Conservation (phyloP, 2,797 vertebrate genomes). For the Gymnoscopelus microlampas region DNA sequence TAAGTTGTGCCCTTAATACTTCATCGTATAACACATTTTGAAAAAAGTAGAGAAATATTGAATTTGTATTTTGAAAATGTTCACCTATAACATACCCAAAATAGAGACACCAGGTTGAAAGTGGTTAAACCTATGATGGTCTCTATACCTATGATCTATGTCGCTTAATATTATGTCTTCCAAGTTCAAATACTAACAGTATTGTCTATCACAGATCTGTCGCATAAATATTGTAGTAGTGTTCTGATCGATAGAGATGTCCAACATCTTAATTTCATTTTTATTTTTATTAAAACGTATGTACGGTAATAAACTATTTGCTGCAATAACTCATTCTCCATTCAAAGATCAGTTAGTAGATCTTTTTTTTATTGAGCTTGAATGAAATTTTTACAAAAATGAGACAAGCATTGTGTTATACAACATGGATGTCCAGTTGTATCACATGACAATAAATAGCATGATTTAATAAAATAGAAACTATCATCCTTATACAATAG, state of each 20-base stretch:
- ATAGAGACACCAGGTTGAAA: too few species aligned
- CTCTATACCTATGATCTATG: too few species aligned
- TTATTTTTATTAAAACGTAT: conserved; percentile 3
- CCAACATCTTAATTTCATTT: conserved; percentile 16
- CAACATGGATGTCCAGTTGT: not conserved
- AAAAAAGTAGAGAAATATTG: too few species aligned
- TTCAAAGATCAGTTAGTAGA: conserved; percentile 3
- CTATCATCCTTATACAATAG: conserved; percentile 43
- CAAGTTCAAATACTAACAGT: conserved; percentile 4
- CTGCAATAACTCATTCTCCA: not conserved
- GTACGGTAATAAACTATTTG: conserved; percentile 23
- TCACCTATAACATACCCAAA: too few species aligned
- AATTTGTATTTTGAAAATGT: too few species aligned
- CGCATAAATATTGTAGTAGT: not conserved
- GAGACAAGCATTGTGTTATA: too few species aligned
- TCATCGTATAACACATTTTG: too few species aligned
- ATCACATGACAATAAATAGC: conserved; percentile 25
- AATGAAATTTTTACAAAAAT: conserved; percentile 7
- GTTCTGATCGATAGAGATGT: conserved; percentile 14
- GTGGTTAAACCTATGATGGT: too few species aligned
- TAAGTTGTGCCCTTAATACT: too few species aligned
- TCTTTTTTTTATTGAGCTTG: not conserved
- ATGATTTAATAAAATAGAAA: conserved; percentile 36
- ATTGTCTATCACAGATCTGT: conserved; percentile 6
- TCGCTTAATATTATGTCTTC: conserved; percentile 19